Base-by-base conservation (phyloP, 35 echinoderm and acorn worm genomes). In the Eucidaris tribuloides region DNA sequence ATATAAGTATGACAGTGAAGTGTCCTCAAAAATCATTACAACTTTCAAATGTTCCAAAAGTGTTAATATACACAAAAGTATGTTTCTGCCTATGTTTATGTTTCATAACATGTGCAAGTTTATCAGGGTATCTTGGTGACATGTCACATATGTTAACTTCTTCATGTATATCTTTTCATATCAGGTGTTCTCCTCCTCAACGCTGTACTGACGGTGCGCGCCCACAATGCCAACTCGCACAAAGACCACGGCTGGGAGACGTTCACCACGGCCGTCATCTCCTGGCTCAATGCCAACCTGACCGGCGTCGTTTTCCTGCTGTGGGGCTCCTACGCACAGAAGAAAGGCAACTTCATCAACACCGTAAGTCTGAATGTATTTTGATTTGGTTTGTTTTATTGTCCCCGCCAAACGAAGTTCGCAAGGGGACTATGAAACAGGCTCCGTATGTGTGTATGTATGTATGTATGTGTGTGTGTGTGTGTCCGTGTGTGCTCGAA, bases 241-340 rank as follows among this genome's bases (percentile, higher is more conserved):
- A 99, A 99, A 40, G 96, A 99, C 60, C 86, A 90, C 76, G 90
- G 96, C 30, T 99, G 96, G 96, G 96, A 99, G 58, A 93, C 43
- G 55, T 93, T 99, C 71, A 99, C 96, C 0, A 83, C 89, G 80
- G 86, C 91, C 0, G 95, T 98, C 24, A 98, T 98, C 58, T 33
- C 62, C 0, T 98, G 95, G 90, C 78, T 98, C 36, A 98, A 93
- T 72, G 85, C 89, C 14, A 85, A 98, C 77, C 71, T 76, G 3
- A 65, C 85, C 42, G 83, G 77, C 14, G 49, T 98, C 11, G 95
- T 93, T 4, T 98, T 98, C 65, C 43, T 98, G 77, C 83, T 98
- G 4, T 98, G 95, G 90, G 95, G 95, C 13, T 86, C 86, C 1
- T 93, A 98, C 77, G 95, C 95, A 39, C 95, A 98, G 39, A 98